phyloP scores from a whole-genome alignment of 1,140 invertebrate genomes.

The Whitmania pigra region DNA sequence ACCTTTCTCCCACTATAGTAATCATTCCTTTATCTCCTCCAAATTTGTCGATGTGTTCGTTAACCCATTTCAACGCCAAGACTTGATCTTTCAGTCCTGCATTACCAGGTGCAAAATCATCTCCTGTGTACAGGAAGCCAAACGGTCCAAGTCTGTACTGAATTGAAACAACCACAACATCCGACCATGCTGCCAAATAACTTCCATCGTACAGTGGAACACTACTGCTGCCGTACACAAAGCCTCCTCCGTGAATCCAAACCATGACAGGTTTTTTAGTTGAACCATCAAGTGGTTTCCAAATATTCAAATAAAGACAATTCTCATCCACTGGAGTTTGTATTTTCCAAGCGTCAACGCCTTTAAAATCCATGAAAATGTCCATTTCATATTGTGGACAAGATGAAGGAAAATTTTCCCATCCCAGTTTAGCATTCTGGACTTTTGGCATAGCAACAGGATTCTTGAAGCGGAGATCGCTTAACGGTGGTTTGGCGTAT shows the following conservation, averaged over 20 bases:
- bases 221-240: no score
- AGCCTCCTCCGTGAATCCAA: not conserved
- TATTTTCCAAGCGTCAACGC: no score
- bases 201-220: no score
- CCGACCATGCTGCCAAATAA: constrained; percentile 48
- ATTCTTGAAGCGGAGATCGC: no score
- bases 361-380: no score
- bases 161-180: constrained; percentile 81
- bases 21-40: constrained; percentile 33
- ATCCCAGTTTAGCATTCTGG: no score
- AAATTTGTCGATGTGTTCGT: constrained; percentile 36
- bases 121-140: constrained; percentile 77
- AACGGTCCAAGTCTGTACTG: constrained; percentile 74
- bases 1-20: constrained; percentile 55
- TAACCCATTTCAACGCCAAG: constrained; percentile 50
- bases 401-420: no score
- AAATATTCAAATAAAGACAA: constrained; percentile 8
- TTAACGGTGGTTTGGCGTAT: no score
- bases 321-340: not conserved
- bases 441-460: no score
- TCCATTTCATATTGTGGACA: no score
- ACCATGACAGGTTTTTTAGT: constrained; percentile 6
- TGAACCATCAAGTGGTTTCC: not conserved
- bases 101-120: constrained; percentile 49
- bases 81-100: constrained; percentile 54